Evolutionary conservation across 2,888 invertebrate genomes (phyloP).

Genomic region (Rotaria magnacalcarata): DNA sequence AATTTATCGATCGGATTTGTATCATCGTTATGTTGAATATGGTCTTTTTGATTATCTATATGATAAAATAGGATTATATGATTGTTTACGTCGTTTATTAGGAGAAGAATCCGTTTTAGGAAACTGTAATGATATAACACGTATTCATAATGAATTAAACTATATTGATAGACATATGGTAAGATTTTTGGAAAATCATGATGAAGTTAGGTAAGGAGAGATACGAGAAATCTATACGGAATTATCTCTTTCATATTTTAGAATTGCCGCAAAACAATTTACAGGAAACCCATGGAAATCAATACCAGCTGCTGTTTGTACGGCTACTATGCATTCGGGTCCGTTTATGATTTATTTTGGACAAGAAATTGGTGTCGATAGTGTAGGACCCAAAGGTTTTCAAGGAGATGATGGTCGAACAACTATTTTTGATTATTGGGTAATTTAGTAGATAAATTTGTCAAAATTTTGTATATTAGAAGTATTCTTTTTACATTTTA

Average conservation of each 20-base stretch:
- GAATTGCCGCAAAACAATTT: conserved; percentile 22
- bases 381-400: background rate
- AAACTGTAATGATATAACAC: conserved; percentile 26
- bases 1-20: conserved; percentile 4
- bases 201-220: background rate
- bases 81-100: conserved; percentile 6
- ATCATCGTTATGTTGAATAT: conserved; percentile 18
- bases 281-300: conserved; percentile 24
- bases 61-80: conserved; percentile 24
- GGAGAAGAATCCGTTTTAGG: background rate
- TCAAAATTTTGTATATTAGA: no score
- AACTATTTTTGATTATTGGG: conserved; percentile 31
- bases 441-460: background rate
- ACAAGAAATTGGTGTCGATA: conserved; percentile 3
- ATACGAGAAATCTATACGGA: background rate
- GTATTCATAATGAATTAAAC: conserved; percentile 2
- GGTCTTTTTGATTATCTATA: conserved; percentile 32
- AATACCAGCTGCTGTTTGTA: conserved; percentile 2
- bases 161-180: background rate
- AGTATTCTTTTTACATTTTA: no score
- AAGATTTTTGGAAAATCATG: conserved; percentile 34
- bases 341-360: conserved; percentile 31
- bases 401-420: conserved; percentile 36
- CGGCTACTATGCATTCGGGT: conserved; percentile 15
- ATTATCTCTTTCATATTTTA: background rate